Percentiles rank a stretch among this genome's conserved stretches.
These are phyloP conservation scores for Smithornis capensis DNA, from an alignment of 2,113 vertebrate genomes.

Conservation along the genomic window DNA sequence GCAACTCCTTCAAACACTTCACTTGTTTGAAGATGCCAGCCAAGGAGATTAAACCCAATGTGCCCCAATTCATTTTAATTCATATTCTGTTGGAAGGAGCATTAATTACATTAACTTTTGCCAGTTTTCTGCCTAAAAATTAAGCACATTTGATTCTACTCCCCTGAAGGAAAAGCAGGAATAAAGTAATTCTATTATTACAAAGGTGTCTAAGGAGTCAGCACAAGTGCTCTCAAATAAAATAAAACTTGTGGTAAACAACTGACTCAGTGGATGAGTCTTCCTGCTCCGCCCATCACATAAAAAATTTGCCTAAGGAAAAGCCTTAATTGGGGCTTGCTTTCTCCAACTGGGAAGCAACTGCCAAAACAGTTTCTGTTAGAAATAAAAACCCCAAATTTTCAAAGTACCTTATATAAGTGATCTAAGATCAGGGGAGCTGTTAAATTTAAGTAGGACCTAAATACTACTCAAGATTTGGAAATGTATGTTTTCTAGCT, in stretches of 20 bases:
- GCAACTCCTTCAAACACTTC: not conserved
- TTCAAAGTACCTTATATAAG: not conserved
- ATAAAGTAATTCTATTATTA: not conserved
- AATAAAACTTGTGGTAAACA: not conserved
- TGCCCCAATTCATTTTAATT: constrained; percentile 25
- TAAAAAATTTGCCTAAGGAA: constrained; percentile 38
- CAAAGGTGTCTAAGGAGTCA: not conserved
- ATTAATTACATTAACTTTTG: not conserved
- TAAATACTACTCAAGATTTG: not conserved
- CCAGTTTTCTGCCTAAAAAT: constrained; percentile 29
- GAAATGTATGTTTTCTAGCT: not conserved
- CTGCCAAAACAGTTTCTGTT: not conserved
- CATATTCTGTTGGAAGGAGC: not conserved
- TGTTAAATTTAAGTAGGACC: not conserved
- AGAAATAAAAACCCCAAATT: not conserved
- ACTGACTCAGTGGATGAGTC: constrained; percentile 19
- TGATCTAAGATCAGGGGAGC: not conserved
- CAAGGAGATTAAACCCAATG: constrained; percentile 12
- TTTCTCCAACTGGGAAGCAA: not conserved
- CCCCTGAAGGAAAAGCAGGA: constrained; percentile 10
- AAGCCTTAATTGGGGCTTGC: not conserved
- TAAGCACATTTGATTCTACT: not conserved
- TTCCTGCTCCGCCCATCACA: constrained; percentile 2
- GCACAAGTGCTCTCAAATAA: not conserved
- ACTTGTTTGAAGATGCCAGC: constrained; percentile 21